phyloP scores from a whole-genome alignment of 2,113 vertebrate species.

The Sus scrofa region DNA sequence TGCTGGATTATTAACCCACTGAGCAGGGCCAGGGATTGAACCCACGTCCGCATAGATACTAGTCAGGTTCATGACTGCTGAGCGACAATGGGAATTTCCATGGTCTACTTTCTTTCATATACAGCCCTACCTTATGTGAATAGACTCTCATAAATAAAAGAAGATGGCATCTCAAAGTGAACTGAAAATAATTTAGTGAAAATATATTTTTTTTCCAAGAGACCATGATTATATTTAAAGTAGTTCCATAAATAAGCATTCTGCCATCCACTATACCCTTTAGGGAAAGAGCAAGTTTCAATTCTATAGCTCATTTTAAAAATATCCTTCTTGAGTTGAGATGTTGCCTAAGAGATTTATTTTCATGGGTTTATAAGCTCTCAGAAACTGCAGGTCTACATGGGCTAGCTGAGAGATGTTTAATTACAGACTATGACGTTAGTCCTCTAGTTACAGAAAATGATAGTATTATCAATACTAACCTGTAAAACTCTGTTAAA shows the following conservation, averaged over 20 bases:
- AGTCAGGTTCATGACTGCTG: no score
- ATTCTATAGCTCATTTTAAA: neutral
- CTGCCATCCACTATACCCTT: neutral
- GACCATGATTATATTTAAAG: neutral
- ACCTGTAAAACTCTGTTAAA: slow-evolving; percentile 65
- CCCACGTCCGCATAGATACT: no score
- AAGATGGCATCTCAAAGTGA: neutral
- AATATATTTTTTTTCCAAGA: slow-evolving; percentile 13
- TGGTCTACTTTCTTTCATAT: neutral
- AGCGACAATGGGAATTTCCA: no score
- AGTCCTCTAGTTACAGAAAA: slow-evolving; percentile 21
- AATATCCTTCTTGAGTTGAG: slow-evolving; percentile 55
- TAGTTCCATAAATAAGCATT: slow-evolving; percentile 66
- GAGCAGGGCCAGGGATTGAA: no score
- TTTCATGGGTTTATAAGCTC: slow-evolving; percentile 46
- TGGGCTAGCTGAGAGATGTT: slow-evolving; percentile 40
- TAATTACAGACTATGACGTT: slow-evolving; percentile 62
- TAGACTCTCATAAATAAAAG: slow-evolving; percentile 31
- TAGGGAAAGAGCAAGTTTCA: slow-evolving; percentile 51
- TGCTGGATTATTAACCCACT: no score
- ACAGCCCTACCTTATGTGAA: neutral
- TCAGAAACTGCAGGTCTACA: slow-evolving; percentile 63
- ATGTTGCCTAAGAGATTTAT: slow-evolving; percentile 56
- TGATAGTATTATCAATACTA: slow-evolving; percentile 50
- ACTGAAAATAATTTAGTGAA: slow-evolving; percentile 37